Base-by-base conservation (phyloP, 2,888 invertebrate species). In the Mesoligia furuncula region DNA sequence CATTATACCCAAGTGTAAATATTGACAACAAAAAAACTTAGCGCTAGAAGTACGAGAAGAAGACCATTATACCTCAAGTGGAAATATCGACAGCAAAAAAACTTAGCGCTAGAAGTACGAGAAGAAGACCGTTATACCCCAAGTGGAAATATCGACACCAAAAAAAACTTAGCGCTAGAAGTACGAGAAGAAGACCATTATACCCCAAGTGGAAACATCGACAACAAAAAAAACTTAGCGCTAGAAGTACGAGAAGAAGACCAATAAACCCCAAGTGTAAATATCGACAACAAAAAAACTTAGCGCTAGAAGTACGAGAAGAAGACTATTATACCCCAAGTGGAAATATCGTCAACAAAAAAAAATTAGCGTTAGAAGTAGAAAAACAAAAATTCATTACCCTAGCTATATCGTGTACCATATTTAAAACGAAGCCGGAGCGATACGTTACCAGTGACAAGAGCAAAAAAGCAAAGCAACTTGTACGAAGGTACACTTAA, bases 401-500 rank as follows among this genome's bases (percentile, higher is more conserved):
- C 1, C 39, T 13, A n/a, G n/a, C n/a, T n/a, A 70, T 72, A 79
- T 61, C 79, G 70, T 81, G 87, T 74, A 39, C 74, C 73, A 82
- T 72, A 82, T 88, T 78, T 66, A 77, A 87, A 86, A 75, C n/a
- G 17, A 77, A 82, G 78, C 75, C 69, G 13, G 2, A 70, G 73
- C 83, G 72, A 85, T 87, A 83, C 64, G 11, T 85, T 82, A 83
- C 77, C 2, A 42, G 84, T 70, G 78, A 85, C 79, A 81, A 78
- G 64, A 79, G 42, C 74, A 74, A 86, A 89, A 88, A 88, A 89
- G 59, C 48, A 73, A 82, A 79, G 75, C 59, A 75, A 77, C 69
- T 86, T 76, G 64, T 67, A 70, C 80, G 66, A 77, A 67, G 80
- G 73, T 72, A 76, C 79, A 87, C 78, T 89, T 84, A 89, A 75